Conservation (phyloP, 2,797 vertebrate genomes). For the Hozukius guyotensis region DNA sequence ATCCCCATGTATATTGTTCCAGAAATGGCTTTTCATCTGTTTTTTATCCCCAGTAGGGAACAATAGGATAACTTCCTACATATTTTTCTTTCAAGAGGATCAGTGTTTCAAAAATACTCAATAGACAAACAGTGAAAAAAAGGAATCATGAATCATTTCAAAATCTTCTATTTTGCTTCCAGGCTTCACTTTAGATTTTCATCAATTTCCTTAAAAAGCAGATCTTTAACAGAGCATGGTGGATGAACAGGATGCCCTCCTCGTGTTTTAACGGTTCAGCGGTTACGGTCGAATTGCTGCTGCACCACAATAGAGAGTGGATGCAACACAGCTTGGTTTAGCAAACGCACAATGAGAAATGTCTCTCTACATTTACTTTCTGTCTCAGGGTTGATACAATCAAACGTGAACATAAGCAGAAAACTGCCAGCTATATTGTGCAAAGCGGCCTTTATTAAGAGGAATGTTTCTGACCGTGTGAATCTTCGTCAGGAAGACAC, state of each 20-base stretch:
- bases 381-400: not conserved
- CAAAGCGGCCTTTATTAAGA: not conserved
- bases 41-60: not conserved
- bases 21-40: not conserved
- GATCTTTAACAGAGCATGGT: not conserved
- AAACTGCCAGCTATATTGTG: not conserved
- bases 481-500: not conserved
- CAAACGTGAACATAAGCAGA: not conserved
- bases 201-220: not conserved
- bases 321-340: not conserved
- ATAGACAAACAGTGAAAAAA: not conserved
- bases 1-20: not conserved
- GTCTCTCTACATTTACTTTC: not conserved
- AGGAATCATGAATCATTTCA: not conserved
- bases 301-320: not conserved
- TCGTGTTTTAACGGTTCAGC: not conserved
- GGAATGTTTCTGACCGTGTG: not conserved
- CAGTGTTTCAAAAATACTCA: conserved; percentile 7
- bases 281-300: not conserved
- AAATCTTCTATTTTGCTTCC: not conserved
- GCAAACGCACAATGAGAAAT: not conserved
- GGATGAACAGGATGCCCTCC: not conserved
- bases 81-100: conserved; percentile 9
- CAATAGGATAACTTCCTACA: not conserved
- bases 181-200: not conserved